These are phyloP conservation scores for Danaus melanippus DNA, from an alignment of 1,140 invertebrate species.

Conservation along the genomic window DNA sequence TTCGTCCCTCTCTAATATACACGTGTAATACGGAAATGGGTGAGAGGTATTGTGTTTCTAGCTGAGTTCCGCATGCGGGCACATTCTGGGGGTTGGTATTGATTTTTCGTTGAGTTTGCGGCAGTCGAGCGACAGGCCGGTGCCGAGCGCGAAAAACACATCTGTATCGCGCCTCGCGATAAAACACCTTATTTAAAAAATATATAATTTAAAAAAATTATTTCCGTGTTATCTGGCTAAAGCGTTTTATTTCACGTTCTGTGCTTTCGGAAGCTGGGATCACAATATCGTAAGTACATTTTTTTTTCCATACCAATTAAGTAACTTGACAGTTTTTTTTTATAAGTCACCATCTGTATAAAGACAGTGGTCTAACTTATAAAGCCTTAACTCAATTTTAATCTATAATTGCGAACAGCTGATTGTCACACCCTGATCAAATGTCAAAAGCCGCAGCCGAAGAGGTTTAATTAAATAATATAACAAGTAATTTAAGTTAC, in stretches of 20 bases:
- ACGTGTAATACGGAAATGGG: constrained; percentile 68
- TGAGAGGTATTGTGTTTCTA: constrained; percentile 48
- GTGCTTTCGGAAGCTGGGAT: constrained; percentile 52
- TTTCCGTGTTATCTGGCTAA: constrained; percentile 18
- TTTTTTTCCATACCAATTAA: constrained; percentile 35
- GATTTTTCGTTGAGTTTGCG: constrained; percentile 67
- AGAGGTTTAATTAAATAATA: constrained; percentile 13
- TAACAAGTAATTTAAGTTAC: constrained; percentile 21
- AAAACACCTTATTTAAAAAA: constrained; percentile 38
- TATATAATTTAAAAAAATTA: constrained; percentile 30
- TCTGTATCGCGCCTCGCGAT: constrained; percentile 53
- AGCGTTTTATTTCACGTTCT: constrained; percentile 24
- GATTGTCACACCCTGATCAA: constrained; percentile 31
- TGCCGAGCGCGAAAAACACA: constrained; percentile 65
- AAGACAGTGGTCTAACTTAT: no score
- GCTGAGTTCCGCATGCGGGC: constrained; percentile 63
- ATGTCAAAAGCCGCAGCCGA: constrained; percentile 29
- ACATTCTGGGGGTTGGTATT: constrained; percentile 55
- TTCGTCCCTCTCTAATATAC: constrained; percentile 39
- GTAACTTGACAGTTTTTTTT: constrained; percentile 26
- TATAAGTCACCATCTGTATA: no score
- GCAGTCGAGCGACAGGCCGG: constrained; percentile 63
- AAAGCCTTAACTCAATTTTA: constrained; percentile 21
- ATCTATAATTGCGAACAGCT: constrained; percentile 40
- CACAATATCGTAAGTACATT: constrained; percentile 51